phyloP scores from a whole-genome alignment of 2,113 vertebrate species.

The Pristiophorus japonicus region DNA sequence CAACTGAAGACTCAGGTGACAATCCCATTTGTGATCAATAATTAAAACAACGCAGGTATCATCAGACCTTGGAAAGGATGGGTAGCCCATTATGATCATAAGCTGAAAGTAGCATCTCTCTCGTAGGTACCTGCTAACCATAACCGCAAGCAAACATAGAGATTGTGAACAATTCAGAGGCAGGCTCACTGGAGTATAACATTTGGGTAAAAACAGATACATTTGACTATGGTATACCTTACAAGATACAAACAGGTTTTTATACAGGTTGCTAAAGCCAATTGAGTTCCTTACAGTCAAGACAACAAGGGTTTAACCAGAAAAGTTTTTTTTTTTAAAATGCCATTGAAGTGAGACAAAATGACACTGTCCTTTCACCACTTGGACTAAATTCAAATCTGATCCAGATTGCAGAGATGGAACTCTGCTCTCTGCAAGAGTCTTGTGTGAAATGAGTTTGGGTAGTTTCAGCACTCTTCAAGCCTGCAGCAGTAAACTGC shows the following conservation, averaged over 20 bases:
- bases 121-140: background rate
- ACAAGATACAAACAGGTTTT: background rate
- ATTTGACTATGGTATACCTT: background rate
- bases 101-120: background rate
- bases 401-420: background rate
- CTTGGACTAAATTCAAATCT: conserved; percentile 1
- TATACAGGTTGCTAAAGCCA: background rate
- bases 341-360: background rate
- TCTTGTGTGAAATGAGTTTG: background rate
- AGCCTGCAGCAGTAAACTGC: background rate
- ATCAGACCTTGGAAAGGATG: background rate
- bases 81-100: background rate
- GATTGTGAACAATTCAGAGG: background rate
- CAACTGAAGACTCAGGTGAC: background rate
- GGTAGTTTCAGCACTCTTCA: background rate
- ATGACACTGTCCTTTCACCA: background rate
- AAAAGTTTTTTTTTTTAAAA: too few relatives aligned
- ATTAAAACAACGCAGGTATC: background rate
- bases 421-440: background rate
- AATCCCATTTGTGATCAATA: background rate
- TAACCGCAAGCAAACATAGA: background rate
- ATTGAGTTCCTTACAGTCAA: background rate
- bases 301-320: background rate
- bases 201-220: background rate
- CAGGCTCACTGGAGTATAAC: background rate